Evolutionary conservation across 2,113 vertebrate genomes (phyloP), one percentile per base, ranked within the genome.

Genomic region (Strix uralensis): DNA sequence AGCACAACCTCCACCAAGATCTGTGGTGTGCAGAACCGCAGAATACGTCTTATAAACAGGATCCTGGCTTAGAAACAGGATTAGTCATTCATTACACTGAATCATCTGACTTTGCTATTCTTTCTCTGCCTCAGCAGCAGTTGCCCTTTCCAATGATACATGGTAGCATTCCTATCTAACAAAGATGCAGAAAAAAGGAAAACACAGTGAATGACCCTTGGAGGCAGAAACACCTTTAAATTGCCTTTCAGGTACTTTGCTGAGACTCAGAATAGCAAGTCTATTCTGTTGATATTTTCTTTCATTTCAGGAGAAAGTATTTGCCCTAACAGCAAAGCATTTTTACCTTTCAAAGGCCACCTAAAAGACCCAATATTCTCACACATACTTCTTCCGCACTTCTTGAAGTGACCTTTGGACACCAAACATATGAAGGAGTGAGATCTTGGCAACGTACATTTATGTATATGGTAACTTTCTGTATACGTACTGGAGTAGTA

Each of bases 71-170:
- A 40, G 89, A 44, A 92, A 86, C 46, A 67, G 36, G 61, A 71
- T 82, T 78, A 92, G 86, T 70, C 81, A 92, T 90, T 94, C 86
- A 46, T 71, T 66, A 67, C 62, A 65, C 49, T 67, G 69, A 84
- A 52, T 30, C 82, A 58, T 26, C 52, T 6, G 9, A 70, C 81
- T 84, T 58, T 25, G 32, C 84, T 73, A 7, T 62, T 81, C 55
- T 80, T 73, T 74, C 69, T 80, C 66, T 80, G 92, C 92, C 83
- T 92, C 63, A 34, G 79, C 40, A 6, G 79, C 87, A 89, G 82
- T 16, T 95, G 85, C 90, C 91, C 96, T 96, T 96, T 94, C 58
- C 80, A 81, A 13, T 83, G 91, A 95, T 81, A 38, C 13, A 93
- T 32, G 65, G 72, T 23, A 93, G 77, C n/a, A 38, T 74, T 80